Percentiles rank a stretch among this genome's conserved stretches.
phyloP scores from a whole-genome alignment of 2,113 vertebrate species.

The Turdus rufiventris region DNA sequence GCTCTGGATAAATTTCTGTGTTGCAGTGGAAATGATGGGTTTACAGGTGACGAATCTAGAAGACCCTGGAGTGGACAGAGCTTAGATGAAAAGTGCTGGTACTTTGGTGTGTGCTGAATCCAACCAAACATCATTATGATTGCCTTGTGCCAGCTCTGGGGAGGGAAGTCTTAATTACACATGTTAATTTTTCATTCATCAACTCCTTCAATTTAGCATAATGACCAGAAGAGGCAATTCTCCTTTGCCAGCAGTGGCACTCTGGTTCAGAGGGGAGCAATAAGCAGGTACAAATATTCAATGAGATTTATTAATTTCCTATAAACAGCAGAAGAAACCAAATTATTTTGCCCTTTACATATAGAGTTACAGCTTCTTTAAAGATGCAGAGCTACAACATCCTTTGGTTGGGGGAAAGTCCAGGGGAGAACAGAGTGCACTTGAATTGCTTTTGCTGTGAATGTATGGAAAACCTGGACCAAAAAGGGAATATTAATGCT shows the following conservation, averaged over 20 bases:
- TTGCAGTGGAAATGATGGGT: not conserved
- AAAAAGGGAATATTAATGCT: slow-evolving; percentile 1
- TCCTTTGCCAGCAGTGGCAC: not conserved
- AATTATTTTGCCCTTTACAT: not conserved
- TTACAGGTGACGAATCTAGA: not conserved
- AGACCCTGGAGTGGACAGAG: not conserved
- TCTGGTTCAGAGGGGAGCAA: not conserved
- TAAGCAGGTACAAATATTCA: not conserved
- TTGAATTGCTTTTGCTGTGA: not conserved
- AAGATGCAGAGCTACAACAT: not conserved
- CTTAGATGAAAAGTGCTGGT: not conserved
- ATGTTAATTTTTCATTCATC: not conserved
- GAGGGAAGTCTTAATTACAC: not conserved
- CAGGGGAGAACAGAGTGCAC: not conserved
- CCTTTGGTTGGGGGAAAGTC: not conserved
- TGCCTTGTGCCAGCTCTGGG: not conserved
- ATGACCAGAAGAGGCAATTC: not conserved
- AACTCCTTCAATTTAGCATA: not conserved
- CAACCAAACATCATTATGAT: not conserved
- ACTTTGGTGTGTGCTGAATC: not conserved
- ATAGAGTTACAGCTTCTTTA: not conserved
- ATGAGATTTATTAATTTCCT: not conserved
- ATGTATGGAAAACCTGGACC: not conserved
- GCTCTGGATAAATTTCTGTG: not conserved
- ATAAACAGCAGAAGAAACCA: not conserved